These are phyloP conservation scores for Quadroppia sp. DNA, from an alignment of 2,888 invertebrate genomes.

Conservation along the genomic window DNA sequence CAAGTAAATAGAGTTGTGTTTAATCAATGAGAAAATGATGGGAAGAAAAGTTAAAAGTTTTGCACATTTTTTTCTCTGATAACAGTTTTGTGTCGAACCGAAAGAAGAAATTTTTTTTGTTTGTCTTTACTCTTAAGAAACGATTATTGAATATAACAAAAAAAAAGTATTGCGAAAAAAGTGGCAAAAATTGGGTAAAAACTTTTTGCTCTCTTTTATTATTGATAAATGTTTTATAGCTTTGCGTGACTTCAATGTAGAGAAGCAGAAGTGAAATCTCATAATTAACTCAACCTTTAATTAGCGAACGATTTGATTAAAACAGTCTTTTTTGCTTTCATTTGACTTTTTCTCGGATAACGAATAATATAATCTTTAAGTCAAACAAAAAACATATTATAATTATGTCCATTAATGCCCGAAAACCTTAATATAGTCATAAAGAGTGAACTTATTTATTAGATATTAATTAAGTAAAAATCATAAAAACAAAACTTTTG, in stretches of 20 bases:
- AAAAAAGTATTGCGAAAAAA: neutral
- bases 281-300: conserved; percentile 20
- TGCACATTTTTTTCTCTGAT: conserved; percentile 13
- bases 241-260: conserved; percentile 22
- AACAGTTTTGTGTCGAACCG: neutral
- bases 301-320: conserved; percentile 14
- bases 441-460: too few relatives aligned
- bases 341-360: neutral
- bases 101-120: neutral
- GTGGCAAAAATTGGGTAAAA: conserved; percentile 7
- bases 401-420: too few relatives aligned
- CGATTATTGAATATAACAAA: neutral
- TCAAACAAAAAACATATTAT: too few relatives aligned
- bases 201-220: neutral
- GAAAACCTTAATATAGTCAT: too few relatives aligned
- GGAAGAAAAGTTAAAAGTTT: conserved; percentile 19
- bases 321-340: neutral
- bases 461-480: too few relatives aligned
- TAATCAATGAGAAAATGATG: conserved; percentile 23
- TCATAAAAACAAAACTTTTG: too few relatives aligned
- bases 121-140: neutral
- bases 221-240: neutral
- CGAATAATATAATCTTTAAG: neutral
- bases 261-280: neutral
- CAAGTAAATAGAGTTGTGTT: conserved; percentile 32